A percentile compares a stretch with the other conserved stretches of the same genome.
Conservation (phyloP, 2,113 vertebrate species). For the Athene cunicularia region DNA sequence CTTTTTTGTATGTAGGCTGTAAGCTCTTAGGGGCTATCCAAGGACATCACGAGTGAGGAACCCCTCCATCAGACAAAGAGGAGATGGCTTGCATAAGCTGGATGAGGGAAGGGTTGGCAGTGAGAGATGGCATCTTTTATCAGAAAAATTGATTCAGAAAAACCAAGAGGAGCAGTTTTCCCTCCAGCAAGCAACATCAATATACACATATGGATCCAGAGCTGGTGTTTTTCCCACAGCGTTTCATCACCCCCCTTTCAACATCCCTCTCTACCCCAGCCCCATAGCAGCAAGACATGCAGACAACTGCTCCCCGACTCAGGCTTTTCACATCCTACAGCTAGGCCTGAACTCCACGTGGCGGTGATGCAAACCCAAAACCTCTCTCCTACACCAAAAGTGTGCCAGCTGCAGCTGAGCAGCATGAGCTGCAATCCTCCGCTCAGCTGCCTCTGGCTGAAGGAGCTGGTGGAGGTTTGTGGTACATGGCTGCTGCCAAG, state of each 20-base stretch:
- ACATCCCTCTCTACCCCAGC: background rate
- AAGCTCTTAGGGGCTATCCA: background rate
- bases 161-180: background rate
- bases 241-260: background rate
- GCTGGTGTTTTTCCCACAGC: background rate
- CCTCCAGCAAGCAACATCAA: background rate
- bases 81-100: background rate
- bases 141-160: slow-evolving; percentile 11
- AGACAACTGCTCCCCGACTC: background rate
- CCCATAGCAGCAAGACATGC: background rate
- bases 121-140: slow-evolving; percentile 12
- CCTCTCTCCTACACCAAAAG: background rate
- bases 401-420: slow-evolving; percentile 2
- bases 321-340: background rate
- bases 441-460: background rate
- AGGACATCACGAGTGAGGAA: fast-evolving
- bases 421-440: fast-evolving
- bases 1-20: background rate
- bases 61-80: background rate
- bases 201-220: background rate
- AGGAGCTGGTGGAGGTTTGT: fast-evolving
- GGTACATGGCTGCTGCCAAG: fast-evolving
- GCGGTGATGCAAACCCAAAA: background rate
- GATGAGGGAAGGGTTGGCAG: background rate
- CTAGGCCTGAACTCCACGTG: background rate